These are phyloP conservation scores for Drosophila pruinosa DNA, from an alignment of 1,140 invertebrate genomes.

Conservation along the genomic window DNA sequence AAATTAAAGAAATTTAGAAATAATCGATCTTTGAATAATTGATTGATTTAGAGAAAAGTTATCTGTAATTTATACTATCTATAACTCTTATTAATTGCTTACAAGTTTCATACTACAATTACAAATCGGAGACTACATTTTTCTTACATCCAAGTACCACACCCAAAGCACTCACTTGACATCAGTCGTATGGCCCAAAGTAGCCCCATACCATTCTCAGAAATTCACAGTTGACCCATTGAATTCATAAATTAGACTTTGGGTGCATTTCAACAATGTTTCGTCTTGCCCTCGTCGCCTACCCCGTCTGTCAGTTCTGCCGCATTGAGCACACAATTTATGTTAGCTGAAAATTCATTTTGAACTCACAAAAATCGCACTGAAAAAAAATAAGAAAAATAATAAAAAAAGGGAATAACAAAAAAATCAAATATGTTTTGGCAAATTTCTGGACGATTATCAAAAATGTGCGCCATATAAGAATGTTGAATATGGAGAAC, in stretches of 20 bases:
- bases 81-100: no score
- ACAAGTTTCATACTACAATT: background rate
- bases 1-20: no score
- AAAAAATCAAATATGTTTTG: constrained; percentile 71
- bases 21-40: no score
- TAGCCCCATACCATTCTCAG: background rate
- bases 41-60: no score
- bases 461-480: constrained; percentile 44
- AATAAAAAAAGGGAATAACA: constrained; percentile 35
- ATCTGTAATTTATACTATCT: no score
- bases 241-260: constrained; percentile 70
- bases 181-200: background rate
- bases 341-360: constrained; percentile 59
- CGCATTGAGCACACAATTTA: constrained; percentile 73
- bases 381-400: background rate
- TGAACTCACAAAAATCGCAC: constrained; percentile 1
- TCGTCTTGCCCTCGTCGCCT: background rate
- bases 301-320: constrained; percentile 44
- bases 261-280: constrained; percentile 37
- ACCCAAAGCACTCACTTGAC: background rate
- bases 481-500: constrained; percentile 26
- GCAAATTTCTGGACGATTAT: constrained; percentile 74
- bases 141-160: background rate
- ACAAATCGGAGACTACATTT: background rate
- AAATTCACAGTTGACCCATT: background rate